Evolutionary conservation across 2,888 invertebrate species (phyloP), one percentile per base, ranked within the genome.

Genomic region (Tinea semifulvella): DNA sequence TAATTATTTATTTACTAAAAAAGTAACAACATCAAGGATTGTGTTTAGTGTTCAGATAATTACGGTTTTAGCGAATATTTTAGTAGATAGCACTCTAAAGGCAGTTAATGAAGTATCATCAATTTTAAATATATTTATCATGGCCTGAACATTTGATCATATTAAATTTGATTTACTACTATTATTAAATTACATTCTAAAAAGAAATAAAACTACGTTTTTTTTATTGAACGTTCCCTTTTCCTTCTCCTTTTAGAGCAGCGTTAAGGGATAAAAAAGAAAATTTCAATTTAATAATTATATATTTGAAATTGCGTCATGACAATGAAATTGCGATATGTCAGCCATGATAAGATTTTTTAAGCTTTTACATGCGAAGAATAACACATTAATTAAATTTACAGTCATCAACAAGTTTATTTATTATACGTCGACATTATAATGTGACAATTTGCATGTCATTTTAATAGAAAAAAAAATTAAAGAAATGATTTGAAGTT

Each of bases 291-390:
- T 22, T 40, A 40, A 11, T 7, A 6, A 14, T 39, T 19, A 19
- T 39, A 40, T 40, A n/a, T 20, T 43, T 18, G 3, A 31, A 19
- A 66, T 79, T 79, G 80, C 80, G 64, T 77, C 80, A 80, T 80
- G 80, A 80, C 80, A 80, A 80, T 80, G 80, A 70, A 63, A 74
- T 79, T 77, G 79, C 80, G 14, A 20, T 56, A 65, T 68, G 68
- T 70, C 65, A 76, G 80, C 77, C 77, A 80, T 80, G 80, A 79
- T 75, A 74, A 69, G n/a, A n/a, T n/a, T 64, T 56, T 55, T 53
- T 50, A 49, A 53, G 16, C 57, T 56, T 70, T 73, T 61, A 61
- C 75, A 77, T 77, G 77, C 77, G 61, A 69, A 58, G 70, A 70
- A 16, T 14, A 36, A 36, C 11, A 40, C 40, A 40, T 38, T 13